Base-by-base conservation (phyloP, 2,888 invertebrate genomes). In the Cerastoderma edule region DNA sequence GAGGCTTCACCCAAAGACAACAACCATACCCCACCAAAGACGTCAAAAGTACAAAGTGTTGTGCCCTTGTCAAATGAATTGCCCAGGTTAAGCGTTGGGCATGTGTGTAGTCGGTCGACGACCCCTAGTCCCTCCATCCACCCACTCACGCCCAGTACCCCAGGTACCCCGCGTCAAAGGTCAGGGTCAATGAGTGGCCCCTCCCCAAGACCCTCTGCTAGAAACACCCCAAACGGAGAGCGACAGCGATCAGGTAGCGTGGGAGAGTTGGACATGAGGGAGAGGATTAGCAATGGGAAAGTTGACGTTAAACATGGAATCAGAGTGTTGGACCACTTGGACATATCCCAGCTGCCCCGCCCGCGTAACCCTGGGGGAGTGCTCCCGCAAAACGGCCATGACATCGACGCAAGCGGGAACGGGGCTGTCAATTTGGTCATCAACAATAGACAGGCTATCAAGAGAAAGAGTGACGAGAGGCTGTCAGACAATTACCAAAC, bases 361-460 rank as follows among this genome's bases (percentile, higher is more conserved):
- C 81, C 81, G 28, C 54, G 78, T 30, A 81, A 81, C 46, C 81
- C 81, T 22, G 81, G 81, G 19, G 81, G 81, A 1, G 75, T 81
- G 6, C 46, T 81, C 24, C 78, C 78, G 5, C 57, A 68, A 28
- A 79, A 72, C 70, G 75, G 72, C 13, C 72, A 72, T 44, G 48
- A 69, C n/a, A 44, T 50, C n/a, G 64, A 48, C 10, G 39, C 65
- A 22, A 75, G 35, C 32, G 50, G 67, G 10, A 75, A 75, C 46
- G 73, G 75, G 63, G 75, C 78, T 24, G 54, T 78, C 19, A 70
- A 78, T 68, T 48, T 78, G 24, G 72, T 73, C 19, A 65, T 78
- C n/a, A 73, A 76, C n/a, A 63, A 68, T 13, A 67, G 72, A 57
- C 65, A 72, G 44, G 44, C 68, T 24, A 32, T 39, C 32, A 70